Base-by-base conservation (phyloP, 30 jellyfish, hydroid and myxozoan genomes). In the Catostylus mosaicus region DNA sequence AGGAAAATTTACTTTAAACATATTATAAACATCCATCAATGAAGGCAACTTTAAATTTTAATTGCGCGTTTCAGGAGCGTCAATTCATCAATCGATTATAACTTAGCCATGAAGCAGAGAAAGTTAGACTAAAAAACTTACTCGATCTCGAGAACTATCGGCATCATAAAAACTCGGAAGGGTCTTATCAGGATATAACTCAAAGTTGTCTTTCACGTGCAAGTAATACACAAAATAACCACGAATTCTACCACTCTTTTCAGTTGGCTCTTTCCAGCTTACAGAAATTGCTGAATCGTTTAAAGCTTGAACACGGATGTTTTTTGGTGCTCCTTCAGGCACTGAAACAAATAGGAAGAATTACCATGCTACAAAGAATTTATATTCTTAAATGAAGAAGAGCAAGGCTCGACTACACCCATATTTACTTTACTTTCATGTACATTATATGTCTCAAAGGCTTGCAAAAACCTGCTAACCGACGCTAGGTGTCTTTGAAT, bases 301-400 rank as follows among this genome's bases (percentile, higher is more conserved):
- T 30, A 94, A 38, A 35, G 97, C 96, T 52, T 83, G 95, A 11
- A 94, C 97, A 63, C 86, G 88, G 30, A 94, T 80, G 46, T 90
- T 66, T 54, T 90, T 78, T 36, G 99, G 99, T 7, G 99, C 99
- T 8, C 96, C 97, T 47, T 94, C 97, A 11, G 99, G 99, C 30
- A 88, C 99, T 94, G 67, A 33, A 65, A 36, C 9, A 38, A 14
- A 40, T 40, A 14, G 54, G 54, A 40, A 5, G 14, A 14, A n/a
- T n/a, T n/a, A n/a, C n/a, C n/a, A n/a, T n/a, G n/a, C n/a, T n/a
- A n/a, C n/a, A n/a, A n/a, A n/a, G n/a, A n/a, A n/a, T n/a, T n/a
- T n/a, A n/a, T n/a, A n/a, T n/a, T n/a, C n/a, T n/a, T n/a, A n/a
- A n/a, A n/a, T n/a, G n/a, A n/a, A n/a, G n/a, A n/a, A n/a, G n/a